Conservation (phyloP, 2,888 invertebrate species). For the Drosophila mulleri region DNA sequence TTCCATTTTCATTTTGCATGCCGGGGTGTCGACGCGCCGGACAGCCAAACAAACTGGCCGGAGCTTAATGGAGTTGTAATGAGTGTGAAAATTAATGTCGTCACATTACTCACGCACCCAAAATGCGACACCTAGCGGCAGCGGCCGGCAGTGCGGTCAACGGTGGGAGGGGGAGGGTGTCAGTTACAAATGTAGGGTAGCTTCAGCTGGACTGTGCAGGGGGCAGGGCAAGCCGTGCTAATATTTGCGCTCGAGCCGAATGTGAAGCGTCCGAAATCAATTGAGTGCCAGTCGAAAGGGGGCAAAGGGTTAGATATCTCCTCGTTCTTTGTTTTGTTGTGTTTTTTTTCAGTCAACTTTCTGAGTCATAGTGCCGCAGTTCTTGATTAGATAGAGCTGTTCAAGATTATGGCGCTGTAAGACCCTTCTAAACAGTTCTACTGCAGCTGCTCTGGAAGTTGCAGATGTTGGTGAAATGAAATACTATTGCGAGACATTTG, state of each 20-base stretch:
- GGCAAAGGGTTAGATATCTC: slow-evolving; percentile 26
- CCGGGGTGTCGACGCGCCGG: slow-evolving; percentile 8
- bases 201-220: not conserved
- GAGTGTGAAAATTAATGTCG: slow-evolving; percentile 81
- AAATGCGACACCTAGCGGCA: slow-evolving; percentile 26
- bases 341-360: slow-evolving; percentile 14
- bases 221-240: slow-evolving; percentile 41
- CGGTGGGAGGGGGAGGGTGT: not conserved
- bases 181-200: slow-evolving; percentile 18
- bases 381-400: slow-evolving; percentile 35
- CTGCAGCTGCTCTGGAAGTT: slow-evolving; percentile 9
- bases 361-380: slow-evolving; percentile 42
- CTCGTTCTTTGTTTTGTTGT: slow-evolving; percentile 14
- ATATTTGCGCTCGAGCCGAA: slow-evolving; percentile 64
- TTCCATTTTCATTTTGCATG: slow-evolving; percentile 16
- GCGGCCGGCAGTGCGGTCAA: not conserved
- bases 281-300: slow-evolving; percentile 27
- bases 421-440: not conserved
- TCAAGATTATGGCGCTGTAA: slow-evolving; percentile 8
- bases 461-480: not conserved
- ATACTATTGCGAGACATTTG: not conserved
- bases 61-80: slow-evolving; percentile 78
- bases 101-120: slow-evolving; percentile 80
- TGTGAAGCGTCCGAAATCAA: slow-evolving; percentile 56
- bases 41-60: slow-evolving; percentile 47